These are phyloP conservation scores for Hypsibius dujardini DNA, from an alignment of 1,140 invertebrate species.

Conservation along the genomic window DNA sequence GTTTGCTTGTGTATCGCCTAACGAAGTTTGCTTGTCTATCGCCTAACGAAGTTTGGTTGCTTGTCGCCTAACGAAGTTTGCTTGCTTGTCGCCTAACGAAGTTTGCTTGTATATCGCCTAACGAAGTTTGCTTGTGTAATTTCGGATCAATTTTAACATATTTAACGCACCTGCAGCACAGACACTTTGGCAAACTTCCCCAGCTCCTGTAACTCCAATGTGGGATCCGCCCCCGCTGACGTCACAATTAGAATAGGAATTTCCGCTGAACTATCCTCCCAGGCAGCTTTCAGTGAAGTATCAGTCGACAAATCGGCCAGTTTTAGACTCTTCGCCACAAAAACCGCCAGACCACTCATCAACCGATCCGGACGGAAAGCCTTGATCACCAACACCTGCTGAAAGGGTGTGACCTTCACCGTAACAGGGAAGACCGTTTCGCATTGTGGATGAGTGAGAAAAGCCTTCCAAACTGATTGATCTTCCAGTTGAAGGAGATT, in stretches of 20 bases:
- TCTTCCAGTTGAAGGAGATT: constrained; percentile 44
- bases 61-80: not conserved
- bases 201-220: constrained; percentile 49
- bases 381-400: constrained; percentile 62
- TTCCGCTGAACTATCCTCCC: constrained; percentile 16
- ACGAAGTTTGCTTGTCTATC: not conserved
- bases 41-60: not conserved
- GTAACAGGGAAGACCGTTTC: constrained; percentile 40
- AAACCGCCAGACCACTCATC: constrained; percentile 48
- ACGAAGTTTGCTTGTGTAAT: constrained; percentile 46
- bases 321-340: constrained; percentile 30
- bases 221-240: constrained; percentile 60
- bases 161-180: not conserved
- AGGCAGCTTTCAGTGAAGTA: not conserved
- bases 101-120: too few species aligned
- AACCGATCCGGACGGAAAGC: constrained; percentile 61
- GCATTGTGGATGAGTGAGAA: constrained; percentile 42
- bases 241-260: constrained; percentile 54
- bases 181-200: constrained; percentile 33
- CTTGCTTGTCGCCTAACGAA: too few species aligned
- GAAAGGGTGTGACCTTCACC: constrained; percentile 49
- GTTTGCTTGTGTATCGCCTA: too few species aligned
- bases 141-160: constrained; percentile 33
- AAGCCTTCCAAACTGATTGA: constrained; percentile 45
- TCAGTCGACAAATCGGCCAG: not conserved